Base-by-base conservation (phyloP, 1,140 invertebrate species). In the Neodiprion lecontei region DNA sequence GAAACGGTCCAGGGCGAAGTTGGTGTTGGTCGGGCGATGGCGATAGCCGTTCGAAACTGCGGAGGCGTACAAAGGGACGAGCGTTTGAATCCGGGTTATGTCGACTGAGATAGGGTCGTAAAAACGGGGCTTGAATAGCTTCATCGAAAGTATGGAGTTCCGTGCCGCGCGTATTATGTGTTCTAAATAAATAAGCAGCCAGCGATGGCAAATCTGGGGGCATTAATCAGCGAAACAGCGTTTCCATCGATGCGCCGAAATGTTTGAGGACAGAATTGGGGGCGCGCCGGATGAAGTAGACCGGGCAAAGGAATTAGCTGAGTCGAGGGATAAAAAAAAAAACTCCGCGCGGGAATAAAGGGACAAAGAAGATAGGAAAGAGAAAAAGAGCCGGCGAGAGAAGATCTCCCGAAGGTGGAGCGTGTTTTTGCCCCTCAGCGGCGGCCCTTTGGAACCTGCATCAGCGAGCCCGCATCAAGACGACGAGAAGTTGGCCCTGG, bases 111-210 rank as follows among this genome's bases (percentile, higher is more conserved):
- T 84, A 83, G 82, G 80, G 80, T 82, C 79, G 80, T 80, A 85
- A 85, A 83, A 83, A 84, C 82, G 79, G 81, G 28, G 79, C 81
- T 83, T 75, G 80, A 88, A 88, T 85, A 83, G 83, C 83, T 86
- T 87, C 83, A 85, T 87, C 82, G 80, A 79, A 84, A 83, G 82
- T 83, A 83, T 82, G 28, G 28, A 40, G 28, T 40, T 40, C 28
- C 28, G 28, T 3, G 28, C 2, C 5, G 28, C 28, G 5, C 28
- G 28, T 40, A 40, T 40, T 21, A 21, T 21, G 17, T 21, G 17
- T 21, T 21, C 17, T 21, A 21, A 21, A 21, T 21, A 21, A 21
- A 21, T 21, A 21, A 21, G 17, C 17, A 86, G 84, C 80, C 80
- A 83, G 83, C 81, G 82, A 70, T 77, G 71, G 76, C 77, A 79